Conservation (phyloP, 2,113 vertebrate species). For the Aldabrachelys gigantea region DNA sequence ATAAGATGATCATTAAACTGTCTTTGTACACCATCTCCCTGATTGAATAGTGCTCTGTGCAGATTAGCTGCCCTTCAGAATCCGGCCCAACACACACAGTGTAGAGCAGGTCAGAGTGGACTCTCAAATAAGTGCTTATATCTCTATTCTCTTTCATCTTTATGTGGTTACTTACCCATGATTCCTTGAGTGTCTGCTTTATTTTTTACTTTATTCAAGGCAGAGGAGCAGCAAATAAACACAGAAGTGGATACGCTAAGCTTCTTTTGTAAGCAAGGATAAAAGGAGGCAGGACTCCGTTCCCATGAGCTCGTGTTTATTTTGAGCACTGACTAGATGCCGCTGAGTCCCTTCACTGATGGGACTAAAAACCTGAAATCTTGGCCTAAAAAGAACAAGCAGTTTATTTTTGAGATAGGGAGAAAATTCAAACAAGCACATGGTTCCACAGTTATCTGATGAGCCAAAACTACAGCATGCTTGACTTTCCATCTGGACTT, state of each 20-base stretch:
- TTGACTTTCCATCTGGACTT: conserved; percentile 65
- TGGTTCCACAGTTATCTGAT: conserved; percentile 53
- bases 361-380: accelerated
- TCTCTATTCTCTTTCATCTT: conserved; percentile 55
- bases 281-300: not conserved
- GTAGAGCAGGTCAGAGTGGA: conserved; percentile 14
- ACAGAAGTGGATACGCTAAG: not conserved
- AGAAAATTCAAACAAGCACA: conserved; percentile 44
- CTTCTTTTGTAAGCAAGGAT: not conserved
- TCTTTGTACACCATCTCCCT: accelerated
- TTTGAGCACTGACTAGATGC: not conserved
- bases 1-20: not conserved
- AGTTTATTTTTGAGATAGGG: conserved; percentile 30
- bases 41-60: not conserved
- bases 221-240: conserved; percentile 5
- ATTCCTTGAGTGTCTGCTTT: conserved; percentile 42
- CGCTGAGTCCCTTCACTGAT: not conserved
- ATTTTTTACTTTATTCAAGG: conserved; percentile 41
- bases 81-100: not conserved
- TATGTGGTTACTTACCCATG: conserved; percentile 20
- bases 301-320: conserved; percentile 10
- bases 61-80: not conserved
- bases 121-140: not conserved
- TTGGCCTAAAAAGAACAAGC: not conserved
- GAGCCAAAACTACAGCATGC: conserved; percentile 47